A percentile compares a stretch with the other conserved stretches of the same genome.
Evolutionary conservation across 2,113 vertebrate genomes (phyloP).

Genomic region (Coracopsis vasa): DNA sequence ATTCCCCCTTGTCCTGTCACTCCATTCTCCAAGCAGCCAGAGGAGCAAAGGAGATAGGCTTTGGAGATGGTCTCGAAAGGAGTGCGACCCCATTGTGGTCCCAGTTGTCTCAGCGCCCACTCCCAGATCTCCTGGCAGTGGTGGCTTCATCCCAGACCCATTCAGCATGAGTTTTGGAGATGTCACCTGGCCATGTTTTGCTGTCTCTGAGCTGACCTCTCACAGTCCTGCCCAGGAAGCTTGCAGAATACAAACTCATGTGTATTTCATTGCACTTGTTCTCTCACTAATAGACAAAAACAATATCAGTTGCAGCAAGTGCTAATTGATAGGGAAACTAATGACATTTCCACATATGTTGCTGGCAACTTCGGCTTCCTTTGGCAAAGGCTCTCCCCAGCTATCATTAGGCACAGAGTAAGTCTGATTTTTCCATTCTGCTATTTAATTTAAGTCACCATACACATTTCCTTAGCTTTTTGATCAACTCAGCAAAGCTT

Average conservation of each 20-base stretch:
- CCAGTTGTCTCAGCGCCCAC: background rate
- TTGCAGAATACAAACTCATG: fast-evolving
- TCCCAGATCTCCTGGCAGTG: background rate
- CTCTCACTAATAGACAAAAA: background rate
- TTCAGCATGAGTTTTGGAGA: background rate
- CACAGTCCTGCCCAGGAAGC: fast-evolving
- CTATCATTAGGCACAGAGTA: background rate
- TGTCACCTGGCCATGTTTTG: fast-evolving
- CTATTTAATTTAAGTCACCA: background rate
- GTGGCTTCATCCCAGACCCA: background rate
- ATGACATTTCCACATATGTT: slow-evolving; percentile 25
- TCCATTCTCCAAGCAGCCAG: background rate
- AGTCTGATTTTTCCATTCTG: background rate
- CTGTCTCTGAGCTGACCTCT: background rate
- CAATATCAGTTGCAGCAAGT: background rate
- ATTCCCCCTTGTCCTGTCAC: background rate
- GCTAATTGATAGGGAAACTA: slow-evolving; percentile 8
- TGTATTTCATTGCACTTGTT: background rate
- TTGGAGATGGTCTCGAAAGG: background rate
- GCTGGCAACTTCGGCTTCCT: slow-evolving; percentile 28
- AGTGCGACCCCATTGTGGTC: background rate
- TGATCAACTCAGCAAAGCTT: background rate
- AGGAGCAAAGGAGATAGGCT: background rate
- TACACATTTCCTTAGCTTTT: background rate
- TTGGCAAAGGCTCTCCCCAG: background rate